Base-by-base conservation (phyloP, 1,140 invertebrate species). In the Maconellicoccus hirsutus region DNA sequence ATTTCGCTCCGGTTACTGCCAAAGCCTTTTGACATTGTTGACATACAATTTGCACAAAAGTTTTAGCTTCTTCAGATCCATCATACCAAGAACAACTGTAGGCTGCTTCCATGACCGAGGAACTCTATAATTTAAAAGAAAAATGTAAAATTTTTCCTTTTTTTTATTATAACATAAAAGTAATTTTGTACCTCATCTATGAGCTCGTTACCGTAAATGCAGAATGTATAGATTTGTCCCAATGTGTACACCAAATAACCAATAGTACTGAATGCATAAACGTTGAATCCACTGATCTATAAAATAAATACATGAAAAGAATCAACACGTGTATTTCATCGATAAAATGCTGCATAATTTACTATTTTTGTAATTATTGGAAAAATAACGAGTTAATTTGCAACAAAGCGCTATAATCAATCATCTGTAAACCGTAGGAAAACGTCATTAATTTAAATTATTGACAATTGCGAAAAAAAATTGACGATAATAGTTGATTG, bases 21-120 rank as follows among this genome's bases (percentile, higher is more conserved):
- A 92, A 86, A 0, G 90, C 87, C 77, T 91, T 92, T 78, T 92
- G 90, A 79, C 90, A 92, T 76, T 92, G 90, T 75, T 92, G 90
- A 78, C 90, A 92, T n/a, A 92, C 89, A 75, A 92, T 92, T 79
- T 92, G 90, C 0, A 92, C 89, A 78, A 92, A 92, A 21, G 90
- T 91, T 77, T 92, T 92, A 0, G 90, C 90, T 76, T 92, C 90
- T 77, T 92, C 90, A 0, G 89, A 91, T 1, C 90, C 90, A 75
- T 92, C 89, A 76, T 92, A 92, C 90, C 90, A 92, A 72, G 91
- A 89, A 75, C 89, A 91, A 21, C 89, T 90, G 78, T 92, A 92
- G 0, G 90, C 90, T 0, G 90, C 90, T 80, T 92, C 89, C 89
- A 92, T 91, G 1, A 92, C 90, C 0, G 90, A 92, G 75, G 89